Conservation (phyloP, 2,888 invertebrate genomes). For the Diaprepes abbreviatus region DNA sequence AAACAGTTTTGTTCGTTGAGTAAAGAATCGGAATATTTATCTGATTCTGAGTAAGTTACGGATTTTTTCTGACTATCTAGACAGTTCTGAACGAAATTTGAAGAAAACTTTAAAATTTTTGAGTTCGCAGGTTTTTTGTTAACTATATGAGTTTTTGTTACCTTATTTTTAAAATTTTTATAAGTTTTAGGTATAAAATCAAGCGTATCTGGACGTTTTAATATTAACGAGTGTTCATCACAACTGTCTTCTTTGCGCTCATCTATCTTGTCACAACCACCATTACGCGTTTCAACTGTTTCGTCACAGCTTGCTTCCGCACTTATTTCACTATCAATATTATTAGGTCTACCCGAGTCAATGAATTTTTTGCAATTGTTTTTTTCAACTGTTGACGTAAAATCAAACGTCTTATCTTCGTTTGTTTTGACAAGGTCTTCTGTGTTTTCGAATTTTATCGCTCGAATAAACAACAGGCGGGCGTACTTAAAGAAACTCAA, state of each 20-base stretch:
- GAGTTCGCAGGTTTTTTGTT: not conserved
- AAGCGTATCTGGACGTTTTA: conserved; percentile 28
- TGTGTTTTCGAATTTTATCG: not conserved
- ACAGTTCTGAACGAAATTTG: not conserved
- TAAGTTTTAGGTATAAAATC: conserved; percentile 25
- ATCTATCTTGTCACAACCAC: not conserved
- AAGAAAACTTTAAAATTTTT: not conserved
- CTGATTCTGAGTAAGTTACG: not conserved
- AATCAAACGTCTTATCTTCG: not conserved
- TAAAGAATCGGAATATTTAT: not conserved
- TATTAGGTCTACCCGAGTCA: not conserved
- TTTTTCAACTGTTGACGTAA: not conserved
- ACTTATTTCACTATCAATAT: not conserved
- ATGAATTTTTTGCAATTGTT: not conserved
- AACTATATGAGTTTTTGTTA: not conserved
- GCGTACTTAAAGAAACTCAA: conserved; percentile 6
- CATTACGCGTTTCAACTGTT: not conserved
- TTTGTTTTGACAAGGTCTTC: not conserved
- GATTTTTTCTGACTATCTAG: not conserved
- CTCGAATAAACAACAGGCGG: not conserved
- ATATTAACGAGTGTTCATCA: not conserved
- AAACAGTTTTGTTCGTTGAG: not conserved
- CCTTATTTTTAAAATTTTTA: conserved; percentile 36
- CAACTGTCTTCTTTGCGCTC: not conserved
- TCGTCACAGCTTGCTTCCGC: not conserved